Conservation (phyloP, 2,797 vertebrate genomes). For the Peromyscus aztecus region DNA sequence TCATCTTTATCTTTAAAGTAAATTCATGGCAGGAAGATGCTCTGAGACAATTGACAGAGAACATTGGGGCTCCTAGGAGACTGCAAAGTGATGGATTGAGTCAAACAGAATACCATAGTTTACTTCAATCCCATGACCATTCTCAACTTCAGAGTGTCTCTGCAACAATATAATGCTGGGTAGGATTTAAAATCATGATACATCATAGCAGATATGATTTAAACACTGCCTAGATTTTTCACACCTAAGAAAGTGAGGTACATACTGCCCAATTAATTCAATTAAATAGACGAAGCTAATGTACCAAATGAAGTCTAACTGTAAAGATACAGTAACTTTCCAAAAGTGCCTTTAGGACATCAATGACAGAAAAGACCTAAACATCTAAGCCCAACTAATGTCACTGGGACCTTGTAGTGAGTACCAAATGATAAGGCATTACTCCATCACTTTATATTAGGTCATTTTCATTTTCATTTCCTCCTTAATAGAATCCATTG, state of each 20-base stretch:
- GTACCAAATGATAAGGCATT: slow-evolving; percentile 49
- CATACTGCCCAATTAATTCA: neutral
- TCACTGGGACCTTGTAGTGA: neutral
- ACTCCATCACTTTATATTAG: neutral
- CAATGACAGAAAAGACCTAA: slow-evolving; percentile 17
- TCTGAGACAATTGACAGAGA: slow-evolving; percentile 67
- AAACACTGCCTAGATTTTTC: slow-evolving; percentile 54
- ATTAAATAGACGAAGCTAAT: slow-evolving; percentile 63
- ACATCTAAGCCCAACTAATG: slow-evolving; percentile 30
- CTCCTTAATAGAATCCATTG: slow-evolving; percentile 27
- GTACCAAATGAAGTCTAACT: slow-evolving; percentile 25
- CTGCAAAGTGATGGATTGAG: slow-evolving; percentile 47
- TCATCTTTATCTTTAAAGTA: slow-evolving; percentile 78
- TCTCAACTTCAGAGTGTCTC: slow-evolving; percentile 69
- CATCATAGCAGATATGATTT: slow-evolving; percentile 27
- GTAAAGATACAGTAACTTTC: slow-evolving; percentile 47
- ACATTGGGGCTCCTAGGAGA: slow-evolving; percentile 69
- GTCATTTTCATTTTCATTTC: slow-evolving; percentile 32
- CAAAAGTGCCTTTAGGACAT: slow-evolving; percentile 15
- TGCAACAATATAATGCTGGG: slow-evolving; percentile 60
- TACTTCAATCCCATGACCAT: slow-evolving; percentile 61
- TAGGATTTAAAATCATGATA: slow-evolving; percentile 20
- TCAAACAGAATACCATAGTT: slow-evolving; percentile 29
- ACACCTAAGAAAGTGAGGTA: slow-evolving; percentile 41
- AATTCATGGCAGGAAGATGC: slow-evolving; percentile 74